Conservation (phyloP, 2,797 vertebrate genomes). For the Rhodeus uyekii region DNA sequence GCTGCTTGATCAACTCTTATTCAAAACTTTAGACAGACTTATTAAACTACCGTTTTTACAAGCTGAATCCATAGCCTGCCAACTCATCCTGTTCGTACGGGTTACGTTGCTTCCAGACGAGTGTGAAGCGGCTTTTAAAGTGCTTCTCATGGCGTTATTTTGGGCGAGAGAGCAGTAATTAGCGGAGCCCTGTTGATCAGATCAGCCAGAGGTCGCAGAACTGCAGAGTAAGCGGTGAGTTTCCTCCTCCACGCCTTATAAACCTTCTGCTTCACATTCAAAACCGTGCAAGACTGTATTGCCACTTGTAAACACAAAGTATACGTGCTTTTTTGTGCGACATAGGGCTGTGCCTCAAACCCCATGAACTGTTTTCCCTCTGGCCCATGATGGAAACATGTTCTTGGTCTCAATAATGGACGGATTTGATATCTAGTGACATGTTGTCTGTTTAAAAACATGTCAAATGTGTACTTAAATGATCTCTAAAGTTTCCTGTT, state of each 20-base stretch:
- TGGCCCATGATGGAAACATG: background rate
- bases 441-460: background rate
- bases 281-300: background rate
- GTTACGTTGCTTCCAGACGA: background rate
- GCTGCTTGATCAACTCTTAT: conserved; percentile 29
- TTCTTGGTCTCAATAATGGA: background rate
- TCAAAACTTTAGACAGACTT: conserved; percentile 28
- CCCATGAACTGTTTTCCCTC: background rate
- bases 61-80: background rate
- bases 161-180: conserved; percentile 35
- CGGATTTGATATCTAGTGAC: background rate
- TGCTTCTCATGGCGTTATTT: conserved; percentile 30
- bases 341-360: background rate
- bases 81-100: background rate
- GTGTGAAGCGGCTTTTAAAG: background rate
- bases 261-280: background rate
- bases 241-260: conserved; percentile 15
- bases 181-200: conserved; percentile 33
- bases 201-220: conserved; percentile 51
- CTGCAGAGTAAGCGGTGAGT: conserved; percentile 48
- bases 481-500: background rate
- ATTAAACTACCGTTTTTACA: background rate
- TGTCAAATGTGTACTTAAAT: background rate
- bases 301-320: background rate
- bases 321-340: background rate